These are phyloP conservation scores for Tiliacea citrago DNA, from an alignment of 2,888 invertebrate species.

Conservation along the genomic window DNA sequence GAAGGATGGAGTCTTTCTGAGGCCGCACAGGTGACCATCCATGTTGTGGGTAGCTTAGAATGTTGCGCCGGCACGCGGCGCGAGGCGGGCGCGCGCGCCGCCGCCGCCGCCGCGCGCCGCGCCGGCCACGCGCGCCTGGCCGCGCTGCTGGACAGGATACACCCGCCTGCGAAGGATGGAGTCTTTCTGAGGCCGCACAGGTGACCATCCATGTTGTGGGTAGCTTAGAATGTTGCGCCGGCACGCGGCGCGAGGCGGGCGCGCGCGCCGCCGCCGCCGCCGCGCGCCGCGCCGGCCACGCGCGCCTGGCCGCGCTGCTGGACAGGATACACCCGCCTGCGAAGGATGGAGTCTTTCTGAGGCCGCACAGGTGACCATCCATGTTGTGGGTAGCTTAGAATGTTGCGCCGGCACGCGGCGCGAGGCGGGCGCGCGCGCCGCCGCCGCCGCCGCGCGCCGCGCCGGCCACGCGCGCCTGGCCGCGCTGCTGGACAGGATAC, in stretches of 20 bases:
- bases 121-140: slow-evolving; percentile 92
- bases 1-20: slow-evolving; percentile 93
- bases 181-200: slow-evolving; percentile 93
- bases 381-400: neutral
- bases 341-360: slow-evolving; percentile 93
- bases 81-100: slow-evolving; percentile 83
- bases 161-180: slow-evolving; percentile 91
- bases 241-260: slow-evolving; percentile 81
- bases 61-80: slow-evolving; percentile 68
- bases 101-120: slow-evolving; percentile 80
- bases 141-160: slow-evolving; percentile 94
- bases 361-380: slow-evolving; percentile 89
- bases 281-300: slow-evolving; percentile 90
- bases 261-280: slow-evolving; percentile 81
- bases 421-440: slow-evolving; percentile 83
- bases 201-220: neutral
- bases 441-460: slow-evolving; percentile 80
- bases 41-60: neutral
- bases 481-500: slow-evolving; percentile 94
- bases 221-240: neutral
- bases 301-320: slow-evolving; percentile 93
- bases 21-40: slow-evolving; percentile 89
- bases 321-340: slow-evolving; percentile 93
- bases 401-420: slow-evolving; percentile 68
- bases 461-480: slow-evolving; percentile 92